Evolutionary conservation across 2,113 vertebrate species (phyloP).

Genomic region (Calypte anna): DNA sequence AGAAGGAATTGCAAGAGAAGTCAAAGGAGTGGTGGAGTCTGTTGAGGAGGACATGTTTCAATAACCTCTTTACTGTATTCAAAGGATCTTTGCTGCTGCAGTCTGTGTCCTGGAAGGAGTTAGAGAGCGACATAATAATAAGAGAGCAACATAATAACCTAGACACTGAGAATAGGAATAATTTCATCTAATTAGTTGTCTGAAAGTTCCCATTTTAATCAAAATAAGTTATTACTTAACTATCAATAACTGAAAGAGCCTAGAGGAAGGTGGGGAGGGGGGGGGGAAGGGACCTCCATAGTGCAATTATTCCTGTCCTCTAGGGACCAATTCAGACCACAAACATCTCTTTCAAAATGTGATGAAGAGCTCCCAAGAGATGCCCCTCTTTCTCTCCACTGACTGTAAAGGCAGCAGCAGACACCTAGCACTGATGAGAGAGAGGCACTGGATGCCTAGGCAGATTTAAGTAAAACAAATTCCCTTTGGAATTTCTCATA

Average conservation of each 20-base stretch:
- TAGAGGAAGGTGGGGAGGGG: not conserved
- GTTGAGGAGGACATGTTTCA: not conserved
- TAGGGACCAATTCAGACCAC: conserved; percentile 20
- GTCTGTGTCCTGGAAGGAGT: not conserved
- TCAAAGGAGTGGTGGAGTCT: not conserved
- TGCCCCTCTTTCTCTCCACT: not conserved
- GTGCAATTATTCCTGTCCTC: not conserved
- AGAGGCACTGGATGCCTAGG: not conserved
- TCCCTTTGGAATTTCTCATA: not conserved
- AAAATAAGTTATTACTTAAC: conserved; percentile 29
- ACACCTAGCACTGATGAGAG: not conserved
- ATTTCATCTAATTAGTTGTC: conserved; percentile 7
- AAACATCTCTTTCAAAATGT: conserved; percentile 29
- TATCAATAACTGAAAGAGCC: conserved; percentile 16
- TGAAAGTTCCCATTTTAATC: conserved; percentile 48
- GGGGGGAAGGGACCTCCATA: not conserved
- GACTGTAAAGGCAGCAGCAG: not conserved
- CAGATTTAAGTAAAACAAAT: not conserved
- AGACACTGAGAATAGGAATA: not conserved
- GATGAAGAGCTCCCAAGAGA: conserved; percentile 21
- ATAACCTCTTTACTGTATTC: not conserved
- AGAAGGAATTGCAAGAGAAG: not conserved
- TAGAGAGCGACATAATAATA: not conserved
- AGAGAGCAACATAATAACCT: not conserved
- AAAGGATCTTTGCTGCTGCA: not conserved